Base-by-base conservation (phyloP, 2,888 invertebrate genomes). In the Reticulitermes lucifugus region DNA sequence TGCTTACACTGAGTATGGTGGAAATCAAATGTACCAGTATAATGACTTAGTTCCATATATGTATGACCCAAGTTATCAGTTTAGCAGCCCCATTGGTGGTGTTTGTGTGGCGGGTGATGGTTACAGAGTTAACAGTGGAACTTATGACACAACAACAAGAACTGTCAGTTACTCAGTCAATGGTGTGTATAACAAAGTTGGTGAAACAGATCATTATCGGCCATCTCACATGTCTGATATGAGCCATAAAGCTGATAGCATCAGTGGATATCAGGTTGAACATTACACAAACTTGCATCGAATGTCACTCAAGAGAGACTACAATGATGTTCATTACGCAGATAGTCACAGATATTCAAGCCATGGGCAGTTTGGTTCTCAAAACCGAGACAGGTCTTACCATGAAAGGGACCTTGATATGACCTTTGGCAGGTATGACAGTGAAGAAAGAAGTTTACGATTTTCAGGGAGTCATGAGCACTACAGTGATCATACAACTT, bases 81-180 rank as follows among this genome's bases (percentile, higher is more conserved):
- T 46, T 79, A 51, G 51, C 25, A 79, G n/a, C 41, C 21, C 79
- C 73, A 73, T 41, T 0, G 25, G 46, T 25, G 51, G 51, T 25
- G 41, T 41, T 41, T 79, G 29, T 46, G 22, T 79, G 51, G 3
- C 51, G 0, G 10, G 51, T 46, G 46, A 43, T 18, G 10, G 21
- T n/a, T 43, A 51, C n/a, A 79, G 29, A 46, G 51, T 79, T 51
- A 79, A 41, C 25, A 79, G 79, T 79, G 51, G 79, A 21, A 46
- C 59, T n/a, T 59, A 59, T 29, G 59, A 59, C 25, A 41, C 59
- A 25, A 29, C 25, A 10, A 18, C 59, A 1, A 55, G 79, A 79
- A 41, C 79, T 79, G 59, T n/a, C 79, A 79, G 29, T 55, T 79
- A 79, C 59, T 12, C 79, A 29, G 59, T 79, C 18, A 79, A 59